Base-by-base conservation (phyloP, 1,140 invertebrate species). In the Latrodectus geometricus region DNA sequence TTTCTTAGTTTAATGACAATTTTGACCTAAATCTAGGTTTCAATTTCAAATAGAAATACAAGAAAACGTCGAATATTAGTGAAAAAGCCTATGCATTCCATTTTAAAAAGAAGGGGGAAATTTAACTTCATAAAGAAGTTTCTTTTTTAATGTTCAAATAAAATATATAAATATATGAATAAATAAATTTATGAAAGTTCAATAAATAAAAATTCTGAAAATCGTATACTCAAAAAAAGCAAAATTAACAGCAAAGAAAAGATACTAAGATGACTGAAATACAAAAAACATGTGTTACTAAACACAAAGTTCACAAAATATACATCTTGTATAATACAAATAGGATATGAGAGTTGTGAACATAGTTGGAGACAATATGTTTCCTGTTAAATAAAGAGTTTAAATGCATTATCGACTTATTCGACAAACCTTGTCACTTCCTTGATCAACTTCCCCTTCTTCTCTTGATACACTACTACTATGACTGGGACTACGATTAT, bases 371-470 rank as follows among this genome's bases (percentile, higher is more conserved):
- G 35, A 35, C 35, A 35, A 35, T 35, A 5, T 35, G 35, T 35
- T 35, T 77, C 23, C 20, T 12, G n/a, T 52, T 9, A 8, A 21
- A 78, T 17, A 17, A 78, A 78, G 50, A 48, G 17, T 9, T 12
- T 14, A 52, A 61, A 76, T 49, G 9, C 76, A 78, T 14, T 86
- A 86, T 54, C 75, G 83, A 77, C 50, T 77, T 54, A 70, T 86
- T 77, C 74, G 83, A 86, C 83, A 68, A 86, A 86, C 83, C 83
- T 86, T 86, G 70, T 87, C 86, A 75, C 86, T 80, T 48, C 61
- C 77, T 70, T 85, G 76, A 65, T 86, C 87, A 61, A 88, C 87
- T 81, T 88, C 87, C 14, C 87, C 87, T 80, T 88, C 87, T 69
- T 88, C 87, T 50, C 87, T 79, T 20, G 87, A 84, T 20, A 49